Conservation (phyloP, 2,113 vertebrate species). For the human region GRCh38 chr14:104168501-104169000, state of each 20-base stretch:
- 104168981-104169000: neutral
- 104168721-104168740: neutral
- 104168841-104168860: too few species aligned
- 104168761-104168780: neutral
- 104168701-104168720: too few species aligned
- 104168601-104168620: neutral
- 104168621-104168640: neutral
- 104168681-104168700: too few species aligned
- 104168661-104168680: neutral
- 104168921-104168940: neutral
- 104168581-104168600: neutral
- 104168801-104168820: neutral
- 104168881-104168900: too few species aligned
- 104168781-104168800: neutral
- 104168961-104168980: neutral
- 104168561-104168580: fast-evolving
- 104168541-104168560: neutral
- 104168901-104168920: neutral
- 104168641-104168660: fast-evolving
- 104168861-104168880: too few species aligned
- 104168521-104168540: too few species aligned
- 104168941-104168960: too few species aligned
- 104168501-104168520: neutral
- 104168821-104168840: too few species aligned
- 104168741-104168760: neutral